Evolutionary conservation across 2,888 invertebrate species (phyloP).

Genomic region (Sarcophaga caerulescens): DNA sequence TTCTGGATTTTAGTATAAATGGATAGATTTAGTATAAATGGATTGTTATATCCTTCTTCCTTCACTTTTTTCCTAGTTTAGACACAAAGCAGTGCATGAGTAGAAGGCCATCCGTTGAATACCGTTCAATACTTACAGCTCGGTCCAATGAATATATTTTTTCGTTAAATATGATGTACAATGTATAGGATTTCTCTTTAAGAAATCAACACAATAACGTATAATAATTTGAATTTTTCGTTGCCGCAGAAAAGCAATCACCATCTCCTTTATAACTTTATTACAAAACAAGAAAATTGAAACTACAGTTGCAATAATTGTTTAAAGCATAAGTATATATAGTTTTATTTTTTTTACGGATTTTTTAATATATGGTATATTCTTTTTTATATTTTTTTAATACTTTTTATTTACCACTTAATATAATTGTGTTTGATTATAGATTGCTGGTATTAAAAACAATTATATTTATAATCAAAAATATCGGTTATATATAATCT

Average conservation of each 20-base stretch:
- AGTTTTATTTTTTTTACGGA: constrained; percentile 7
- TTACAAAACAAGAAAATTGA: constrained; percentile 8
- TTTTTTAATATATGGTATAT: constrained; percentile 30
- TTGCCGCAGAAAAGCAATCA: constrained; percentile 2
- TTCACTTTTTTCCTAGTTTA: too few species aligned
- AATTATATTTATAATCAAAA: constrained; percentile 7
- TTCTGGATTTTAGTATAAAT: too few species aligned
- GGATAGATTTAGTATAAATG: too few species aligned
- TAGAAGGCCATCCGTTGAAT: background rate
- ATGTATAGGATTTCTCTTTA: constrained; percentile 42
- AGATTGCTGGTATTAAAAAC: background rate
- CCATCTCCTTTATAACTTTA: constrained; percentile 5
- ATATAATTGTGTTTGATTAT: constrained; percentile 40
- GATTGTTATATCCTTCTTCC: too few species aligned
- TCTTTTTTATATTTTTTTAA: constrained; percentile 27
- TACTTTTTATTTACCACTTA: constrained; percentile 34
- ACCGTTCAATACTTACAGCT: constrained; percentile 54
- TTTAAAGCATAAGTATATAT: constrained; percentile 52
- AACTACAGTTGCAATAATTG: constrained; percentile 40
- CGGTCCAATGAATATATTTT: constrained; percentile 50
- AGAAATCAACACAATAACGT: constrained; percentile 51
- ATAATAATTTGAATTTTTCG: constrained; percentile 40
- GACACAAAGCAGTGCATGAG: too few species aligned
- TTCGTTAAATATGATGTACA: constrained; percentile 52
- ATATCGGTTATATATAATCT: background rate